Base-by-base conservation (phyloP, 2,797 vertebrate genomes). In the Mastacembelus armatus region DNA sequence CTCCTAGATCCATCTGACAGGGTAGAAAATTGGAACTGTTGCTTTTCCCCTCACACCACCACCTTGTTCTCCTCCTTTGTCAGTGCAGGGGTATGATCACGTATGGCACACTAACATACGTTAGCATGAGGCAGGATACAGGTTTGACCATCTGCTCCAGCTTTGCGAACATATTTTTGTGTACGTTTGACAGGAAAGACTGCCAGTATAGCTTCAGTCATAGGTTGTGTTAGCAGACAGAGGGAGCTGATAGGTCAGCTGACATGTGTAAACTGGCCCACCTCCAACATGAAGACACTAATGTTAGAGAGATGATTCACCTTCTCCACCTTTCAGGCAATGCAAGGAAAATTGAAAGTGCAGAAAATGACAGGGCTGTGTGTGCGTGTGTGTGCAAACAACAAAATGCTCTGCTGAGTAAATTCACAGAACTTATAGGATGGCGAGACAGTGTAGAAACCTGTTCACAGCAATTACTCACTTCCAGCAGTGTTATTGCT, bases 1-100 rank as follows among this genome's bases (percentile, higher is more conserved):
- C 62, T 83, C 51, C 51, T 81, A 81, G 81, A 89, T 90, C 85
- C 84, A 86, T 91, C 85, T 90, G 88, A 87, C 84, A 71, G 75
- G 77, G 70, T 72, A 86, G 85, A 85, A 86, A 87, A 90, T 89
- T 86, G 83, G 77, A 88, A 87, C 74, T 81, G 77, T 87, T 90
- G 82, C 71, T 74, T 68, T 49, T 69, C 52, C 74, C 55, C 64
- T 70, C 72, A 50, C 54, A 36, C 10, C 30, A 0, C 19, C 26
- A 2, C 47, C 30, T 2, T 58, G 55, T 4, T 36, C 43, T 8
- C 45, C 42, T 7, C 49, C 54, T 30, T 52, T 22, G 15, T 38
- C 48, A 33, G 32, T 42, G 50, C 15, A 35, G n/a, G 64, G 65
- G 60, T 59, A 77, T 74, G 77, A 67, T 48, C 48, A 38, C 35